phyloP scores from a whole-genome alignment of 2,797 vertebrate species.

The Synaphobranchus kaupii region DNA sequence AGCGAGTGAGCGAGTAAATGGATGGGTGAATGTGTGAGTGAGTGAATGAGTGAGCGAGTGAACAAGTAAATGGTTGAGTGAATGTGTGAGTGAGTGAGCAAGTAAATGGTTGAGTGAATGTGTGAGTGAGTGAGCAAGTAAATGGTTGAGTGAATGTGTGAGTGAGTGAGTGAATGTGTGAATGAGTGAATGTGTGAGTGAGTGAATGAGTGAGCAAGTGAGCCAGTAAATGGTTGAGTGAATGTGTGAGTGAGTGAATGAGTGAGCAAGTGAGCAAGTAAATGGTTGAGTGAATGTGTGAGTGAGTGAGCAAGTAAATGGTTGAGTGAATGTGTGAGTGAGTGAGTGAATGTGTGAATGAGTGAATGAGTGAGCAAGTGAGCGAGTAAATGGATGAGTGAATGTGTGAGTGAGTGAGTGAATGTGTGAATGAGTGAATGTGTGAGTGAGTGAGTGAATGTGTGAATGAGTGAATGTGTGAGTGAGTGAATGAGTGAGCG shows the following conservation, averaged over 20 bases:
- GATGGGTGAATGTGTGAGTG: background rate
- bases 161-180: background rate
- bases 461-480: background rate
- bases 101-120: background rate
- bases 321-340: background rate
- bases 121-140: background rate
- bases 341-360: background rate
- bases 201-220: no score
- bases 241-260: background rate
- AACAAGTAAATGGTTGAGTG: no score
- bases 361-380: no score
- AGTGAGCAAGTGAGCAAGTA: no score
- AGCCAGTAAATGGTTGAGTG: no score
- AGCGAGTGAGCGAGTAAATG: background rate
- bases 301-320: no score
- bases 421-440: no score
- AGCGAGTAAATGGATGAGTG: no score
- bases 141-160: background rate
- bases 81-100: background rate
- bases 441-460: background rate
- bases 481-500: no score
- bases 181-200: no score
- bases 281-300: no score
- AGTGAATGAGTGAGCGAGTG: background rate
- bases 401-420: background rate